A percentile compares a stretch with the other conserved stretches of the same genome.
phyloP scores from a whole-genome alignment of 2,797 vertebrate species.

The Danio kyathit region DNA sequence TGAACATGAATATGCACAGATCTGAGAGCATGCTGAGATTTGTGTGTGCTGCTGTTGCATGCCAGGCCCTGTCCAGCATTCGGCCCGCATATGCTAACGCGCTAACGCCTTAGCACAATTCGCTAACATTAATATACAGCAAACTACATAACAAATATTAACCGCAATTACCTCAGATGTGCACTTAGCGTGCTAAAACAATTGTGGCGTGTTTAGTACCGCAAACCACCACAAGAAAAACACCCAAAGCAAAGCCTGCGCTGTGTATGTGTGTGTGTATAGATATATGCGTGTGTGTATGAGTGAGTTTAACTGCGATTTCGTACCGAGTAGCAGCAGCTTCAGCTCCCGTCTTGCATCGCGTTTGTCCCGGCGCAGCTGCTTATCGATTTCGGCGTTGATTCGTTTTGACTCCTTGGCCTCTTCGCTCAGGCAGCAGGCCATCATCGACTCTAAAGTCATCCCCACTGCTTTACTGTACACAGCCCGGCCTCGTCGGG shows the following conservation, averaged over 20 bases:
- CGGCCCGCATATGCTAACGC: slow-evolving; percentile 22
- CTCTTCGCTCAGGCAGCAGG: slow-evolving; percentile 99
- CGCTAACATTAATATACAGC: background rate
- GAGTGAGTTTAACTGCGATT: slow-evolving; percentile 28
- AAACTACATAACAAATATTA: background rate
- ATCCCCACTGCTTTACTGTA: slow-evolving; percentile 81
- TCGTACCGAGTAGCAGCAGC: slow-evolving; percentile 92
- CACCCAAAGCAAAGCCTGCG: slow-evolving; percentile 42
- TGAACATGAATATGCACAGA: background rate
- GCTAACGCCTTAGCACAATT: slow-evolving; percentile 36
- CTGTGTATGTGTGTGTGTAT: background rate
- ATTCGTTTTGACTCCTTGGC: slow-evolving; percentile 99
- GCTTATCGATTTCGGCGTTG: slow-evolving; percentile 98
- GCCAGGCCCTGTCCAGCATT: slow-evolving; percentile 38
- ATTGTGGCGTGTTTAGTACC: background rate
- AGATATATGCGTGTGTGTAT: background rate
- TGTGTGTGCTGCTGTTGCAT: background rate
- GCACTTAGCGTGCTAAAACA: background rate
- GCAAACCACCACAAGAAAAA: slow-evolving; percentile 8
- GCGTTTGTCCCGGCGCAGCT: slow-evolving; percentile 95
- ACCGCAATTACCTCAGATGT: background rate
- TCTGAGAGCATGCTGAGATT: slow-evolving; percentile 43
- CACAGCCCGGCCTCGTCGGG: slow-evolving; percentile 59
- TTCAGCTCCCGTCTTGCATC: slow-evolving; percentile 95
- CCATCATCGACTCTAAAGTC: slow-evolving; percentile 99